Base-by-base conservation (phyloP, 2,888 invertebrate species). In the Thalpophila matura region DNA sequence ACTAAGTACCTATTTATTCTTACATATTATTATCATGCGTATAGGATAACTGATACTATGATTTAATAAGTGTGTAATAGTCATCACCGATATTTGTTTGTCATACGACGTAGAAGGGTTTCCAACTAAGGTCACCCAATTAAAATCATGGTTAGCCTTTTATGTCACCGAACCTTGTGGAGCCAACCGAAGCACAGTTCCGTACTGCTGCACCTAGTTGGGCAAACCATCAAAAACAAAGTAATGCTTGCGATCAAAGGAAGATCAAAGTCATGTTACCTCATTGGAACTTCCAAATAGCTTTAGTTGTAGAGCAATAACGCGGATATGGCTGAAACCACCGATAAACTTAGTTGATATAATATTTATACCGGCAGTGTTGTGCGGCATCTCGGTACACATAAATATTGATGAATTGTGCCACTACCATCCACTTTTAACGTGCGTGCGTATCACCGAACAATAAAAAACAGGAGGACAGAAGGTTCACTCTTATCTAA, bases 211-310 rank as follows among this genome's bases (percentile, higher is more conserved):
- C 20, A 14, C 12, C 10, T 20, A 6, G 29, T 29, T 9, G 18
- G 7, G 29, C 37, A 16, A 43, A 31, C 24, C 29, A 37, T 43
- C 31, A 56, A 12, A 16, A 43, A 33, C 47, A 33, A 57, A 57
- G 42, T 45, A 22, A 54, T 63, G 31, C 26, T 46, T n/a, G 55
- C 33, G 37, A 47, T 47, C 54, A 57, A 54, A 54, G 43, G 56
- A 55, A 69, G 24, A 49, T 49, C 50, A 51, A 31, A 71, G 53
- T 45, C 55, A 49, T 45, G 56, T 65, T 35, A 65, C 35, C 40
- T 71, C 72, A 43, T 60, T 33, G 18, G 14, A 56, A 71, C 55
- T 65, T 60, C 5, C 35, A 59, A 71, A 71, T 71, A 56, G 66
- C 53, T 65, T 71, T 71, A 56, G 65, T 71, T 65, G 42, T 53